Conservation (phyloP, 2,888 invertebrate species). For the Anoncus sp. region DNA sequence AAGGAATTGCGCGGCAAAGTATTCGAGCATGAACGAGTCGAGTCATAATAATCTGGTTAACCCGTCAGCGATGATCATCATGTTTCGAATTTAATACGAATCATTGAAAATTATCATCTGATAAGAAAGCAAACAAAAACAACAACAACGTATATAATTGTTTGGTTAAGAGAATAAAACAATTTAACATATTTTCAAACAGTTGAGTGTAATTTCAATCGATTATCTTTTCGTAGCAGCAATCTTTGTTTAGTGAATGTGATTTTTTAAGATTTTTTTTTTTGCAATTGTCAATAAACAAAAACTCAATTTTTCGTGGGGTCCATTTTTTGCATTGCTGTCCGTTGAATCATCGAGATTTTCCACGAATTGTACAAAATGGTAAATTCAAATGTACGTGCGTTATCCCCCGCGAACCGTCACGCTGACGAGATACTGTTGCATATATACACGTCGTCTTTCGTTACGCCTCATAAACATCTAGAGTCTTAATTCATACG, state of each 20-base stretch:
- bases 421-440: conserved; percentile 14
- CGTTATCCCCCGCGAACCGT: conserved; percentile 8
- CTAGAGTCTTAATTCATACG: conserved; percentile 42
- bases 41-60: not conserved
- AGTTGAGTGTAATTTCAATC: too few relatives aligned
- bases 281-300: not conserved
- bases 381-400: not conserved
- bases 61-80: conserved; percentile 19
- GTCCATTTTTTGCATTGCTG: not conserved
- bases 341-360: conserved; percentile 6
- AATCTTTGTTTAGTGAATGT: too few relatives aligned
- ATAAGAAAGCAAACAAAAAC: too few relatives aligned
- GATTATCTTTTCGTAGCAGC: too few relatives aligned
- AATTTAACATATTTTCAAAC: too few relatives aligned
- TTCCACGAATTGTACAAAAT: conserved; percentile 5
- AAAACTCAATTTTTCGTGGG: not conserved
- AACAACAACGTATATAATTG: too few relatives aligned
- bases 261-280: not conserved
- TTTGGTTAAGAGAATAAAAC: conserved; percentile 6
- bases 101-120: too few relatives aligned
- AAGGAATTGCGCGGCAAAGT: conserved; percentile 55
- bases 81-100: not conserved
- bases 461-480: conserved; percentile 52
- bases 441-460: conserved; percentile 20
- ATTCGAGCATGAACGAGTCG: conserved; percentile 27